Base-by-base conservation (phyloP, 2,797 vertebrate genomes). In the Bradypodion pumilum region DNA sequence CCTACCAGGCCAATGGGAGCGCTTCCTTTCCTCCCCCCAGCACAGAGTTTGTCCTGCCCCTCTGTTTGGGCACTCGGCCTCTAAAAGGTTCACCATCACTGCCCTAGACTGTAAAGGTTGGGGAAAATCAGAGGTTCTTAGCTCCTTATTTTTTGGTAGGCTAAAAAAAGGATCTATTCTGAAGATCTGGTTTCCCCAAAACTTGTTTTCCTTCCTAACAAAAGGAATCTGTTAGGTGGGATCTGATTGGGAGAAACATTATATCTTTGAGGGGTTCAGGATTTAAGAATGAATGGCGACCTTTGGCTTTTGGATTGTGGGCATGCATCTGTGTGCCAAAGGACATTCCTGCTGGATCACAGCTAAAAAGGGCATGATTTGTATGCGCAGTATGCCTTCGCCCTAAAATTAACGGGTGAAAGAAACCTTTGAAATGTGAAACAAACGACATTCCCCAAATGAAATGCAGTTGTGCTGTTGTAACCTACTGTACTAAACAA, bases 341-440 rank as follows among this genome's bases (percentile, higher is more conserved):
- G 76, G 46, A 63, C 87, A 81, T 52, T 87, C 15, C 66, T 73
- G 60, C 37, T 84, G 46, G 86, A 82, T 86, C 42, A 44, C 66
- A 35, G 75, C 81, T 23, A 78, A 81, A 59, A 74, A 13, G 1
- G 65, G 12, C 60, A 77, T 63, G 1, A 40, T 73, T 1, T 49
- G 1, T 74, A 78, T 85, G 86, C 86, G 73, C 40, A 7, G 56
- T 72, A 68, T 81, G 10, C 85, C 84, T 63, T 62, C 78, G 80
- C 90, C 86, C 84, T 81, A 74, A 85, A 91, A 88, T 90, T 52
- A 62, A 68, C 37, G 69, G 60, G 59, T 78, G 88, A 15, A 82
- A n/a, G 81, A 86, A 46, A 37, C 70, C 21, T 42, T 65, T 1
- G 3, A 1, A 59, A 3, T 59, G 1, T 46, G 78, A 84, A 83